Percentiles rank a stretch among this genome's conserved stretches.
These are phyloP conservation scores for Sphaerophoria taeniata DNA, from an alignment of 2,888 invertebrate species.

Conservation along the genomic window DNA sequence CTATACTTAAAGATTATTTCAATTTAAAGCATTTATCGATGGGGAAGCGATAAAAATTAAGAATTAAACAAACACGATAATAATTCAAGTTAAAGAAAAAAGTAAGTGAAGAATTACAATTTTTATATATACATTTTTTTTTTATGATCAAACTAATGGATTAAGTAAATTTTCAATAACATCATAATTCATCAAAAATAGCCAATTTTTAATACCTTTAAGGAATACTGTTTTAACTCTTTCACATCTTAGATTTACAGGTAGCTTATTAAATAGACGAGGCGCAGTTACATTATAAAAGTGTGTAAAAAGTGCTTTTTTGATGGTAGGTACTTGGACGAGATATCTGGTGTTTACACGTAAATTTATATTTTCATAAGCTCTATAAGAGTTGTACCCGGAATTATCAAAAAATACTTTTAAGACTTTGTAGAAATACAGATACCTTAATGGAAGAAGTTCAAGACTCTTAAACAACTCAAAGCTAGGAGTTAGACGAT, in stretches of 20 bases:
- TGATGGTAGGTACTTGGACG: too few relatives aligned
- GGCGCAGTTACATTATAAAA: too few relatives aligned
- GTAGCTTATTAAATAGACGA: neutral
- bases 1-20: neutral
- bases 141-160: neutral
- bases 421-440: too few relatives aligned
- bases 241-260: neutral
- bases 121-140: neutral
- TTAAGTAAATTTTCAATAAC: neutral
- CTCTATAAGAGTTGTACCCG: neutral
- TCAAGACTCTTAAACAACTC: too few relatives aligned
- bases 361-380: neutral
- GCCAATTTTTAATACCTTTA: slow-evolving; percentile 2
- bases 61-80: neutral
- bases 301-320: neutral
- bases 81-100: neutral
- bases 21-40: neutral
- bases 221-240: slow-evolving; percentile 3
- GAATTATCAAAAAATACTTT: neutral
- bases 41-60: neutral
- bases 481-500: too few relatives aligned
- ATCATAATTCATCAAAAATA: neutral
- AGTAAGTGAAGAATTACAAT: neutral
- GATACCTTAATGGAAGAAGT: too few relatives aligned
- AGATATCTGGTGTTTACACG: too few relatives aligned